Conservation (phyloP, 2,888 invertebrate genomes). For the Chymomyza caudatula region DNA sequence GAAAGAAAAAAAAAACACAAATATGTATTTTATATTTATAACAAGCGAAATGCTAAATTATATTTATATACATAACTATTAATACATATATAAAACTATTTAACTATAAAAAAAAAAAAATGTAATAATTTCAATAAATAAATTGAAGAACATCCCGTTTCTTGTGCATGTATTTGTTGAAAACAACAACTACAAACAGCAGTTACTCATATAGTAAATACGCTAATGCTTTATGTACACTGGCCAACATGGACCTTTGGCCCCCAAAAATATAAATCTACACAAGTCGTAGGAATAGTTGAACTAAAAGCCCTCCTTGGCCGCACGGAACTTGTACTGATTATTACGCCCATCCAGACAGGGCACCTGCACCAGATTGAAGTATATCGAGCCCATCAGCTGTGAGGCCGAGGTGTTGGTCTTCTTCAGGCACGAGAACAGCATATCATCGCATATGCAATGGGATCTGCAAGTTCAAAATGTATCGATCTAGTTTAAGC, state of each 20-base stretch:
- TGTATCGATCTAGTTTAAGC: too few relatives aligned
- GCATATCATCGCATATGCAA: slow-evolving; percentile 90
- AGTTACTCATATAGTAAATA: neutral
- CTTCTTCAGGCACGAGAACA: slow-evolving; percentile 88
- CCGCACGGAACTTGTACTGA: slow-evolving; percentile 72
- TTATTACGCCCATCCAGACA: slow-evolving; percentile 68
- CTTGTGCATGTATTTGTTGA: neutral
- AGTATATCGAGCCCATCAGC: slow-evolving; percentile 90
- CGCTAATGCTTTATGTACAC: slow-evolving; percentile 26
- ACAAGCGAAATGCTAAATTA: slow-evolving; percentile 37
- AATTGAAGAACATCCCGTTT: neutral
- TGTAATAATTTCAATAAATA: slow-evolving; percentile 16
- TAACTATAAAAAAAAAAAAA: slow-evolving; percentile 20
- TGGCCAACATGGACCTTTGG: neutral
- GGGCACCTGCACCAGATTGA: slow-evolving; percentile 85
- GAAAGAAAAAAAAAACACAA: slow-evolving; percentile 4
- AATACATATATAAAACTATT: slow-evolving; percentile 41
- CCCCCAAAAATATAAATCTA: neutral
- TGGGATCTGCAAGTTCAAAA: slow-evolving; percentile 82
- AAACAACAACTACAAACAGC: neutral
- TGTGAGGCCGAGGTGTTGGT: slow-evolving; percentile 86
- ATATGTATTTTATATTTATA: slow-evolving; percentile 40
- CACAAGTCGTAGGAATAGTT: too few relatives aligned
- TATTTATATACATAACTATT: slow-evolving; percentile 44
- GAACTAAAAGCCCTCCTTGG: slow-evolving; percentile 75